Conservation (phyloP, 2,797 vertebrate species). For the Anomalospiza imberbis region DNA sequence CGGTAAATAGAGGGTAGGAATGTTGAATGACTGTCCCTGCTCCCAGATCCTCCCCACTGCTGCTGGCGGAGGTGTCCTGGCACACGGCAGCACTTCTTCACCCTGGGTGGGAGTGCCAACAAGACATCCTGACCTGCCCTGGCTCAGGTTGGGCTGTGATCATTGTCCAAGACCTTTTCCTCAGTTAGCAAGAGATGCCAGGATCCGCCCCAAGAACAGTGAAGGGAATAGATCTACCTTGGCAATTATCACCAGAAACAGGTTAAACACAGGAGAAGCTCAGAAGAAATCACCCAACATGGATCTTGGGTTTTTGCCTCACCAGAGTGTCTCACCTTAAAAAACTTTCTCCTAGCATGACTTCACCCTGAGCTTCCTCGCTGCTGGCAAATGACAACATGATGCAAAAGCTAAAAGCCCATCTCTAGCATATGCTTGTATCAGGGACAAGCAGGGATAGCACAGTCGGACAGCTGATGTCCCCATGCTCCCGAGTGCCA, state of each 20-base stretch:
- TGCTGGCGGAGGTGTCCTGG: fast-evolving
- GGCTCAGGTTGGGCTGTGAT: background rate
- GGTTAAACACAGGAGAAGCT: background rate
- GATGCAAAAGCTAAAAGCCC: background rate
- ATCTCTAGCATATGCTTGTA: background rate
- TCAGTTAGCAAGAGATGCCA: background rate
- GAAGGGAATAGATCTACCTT: background rate
- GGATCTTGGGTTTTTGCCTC: background rate
- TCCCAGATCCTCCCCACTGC: background rate
- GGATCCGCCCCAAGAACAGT: background rate
- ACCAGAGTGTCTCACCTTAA: background rate
- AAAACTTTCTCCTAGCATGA: background rate
- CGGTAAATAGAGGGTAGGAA: background rate
- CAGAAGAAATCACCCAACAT: background rate
- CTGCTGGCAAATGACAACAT: background rate
- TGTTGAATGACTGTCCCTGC: background rate
- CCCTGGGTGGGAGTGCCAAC: background rate
- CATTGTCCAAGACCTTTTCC: background rate
- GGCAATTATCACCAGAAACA: background rate
- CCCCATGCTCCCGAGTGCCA: background rate
- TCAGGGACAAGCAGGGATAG: background rate
- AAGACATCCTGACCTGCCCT: background rate
- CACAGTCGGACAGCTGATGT: background rate
- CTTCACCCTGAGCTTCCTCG: background rate
- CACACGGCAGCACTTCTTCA: background rate